Conservation (phyloP, 1,140 invertebrate genomes). For the Pogonognathellus flavescens region DNA sequence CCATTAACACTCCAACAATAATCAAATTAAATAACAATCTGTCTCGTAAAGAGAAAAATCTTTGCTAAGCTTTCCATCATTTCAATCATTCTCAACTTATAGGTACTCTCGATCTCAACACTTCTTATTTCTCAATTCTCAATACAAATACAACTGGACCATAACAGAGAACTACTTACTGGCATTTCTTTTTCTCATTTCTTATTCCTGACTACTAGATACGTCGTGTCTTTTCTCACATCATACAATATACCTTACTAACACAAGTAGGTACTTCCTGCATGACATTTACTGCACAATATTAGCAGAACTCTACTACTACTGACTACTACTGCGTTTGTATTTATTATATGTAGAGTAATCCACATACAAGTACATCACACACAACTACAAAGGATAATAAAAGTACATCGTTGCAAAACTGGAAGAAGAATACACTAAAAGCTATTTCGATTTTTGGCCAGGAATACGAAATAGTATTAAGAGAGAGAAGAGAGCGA, state of each 20-base stretch:
- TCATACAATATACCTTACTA: not conserved
- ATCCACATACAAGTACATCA: too few relatives aligned
- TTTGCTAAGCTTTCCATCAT: not conserved
- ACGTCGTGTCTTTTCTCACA: not conserved
- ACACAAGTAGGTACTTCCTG: not conserved
- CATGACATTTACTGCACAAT: not conserved
- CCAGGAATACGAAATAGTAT: slow-evolving; percentile 5
- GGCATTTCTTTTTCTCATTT: slow-evolving; percentile 15
- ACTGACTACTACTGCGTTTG: too few relatives aligned
- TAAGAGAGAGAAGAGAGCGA: slow-evolving; percentile 5
- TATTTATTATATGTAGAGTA: too few relatives aligned
- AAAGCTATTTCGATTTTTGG: slow-evolving; percentile 34
- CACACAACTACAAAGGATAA: not conserved
- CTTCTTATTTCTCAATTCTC: not conserved
- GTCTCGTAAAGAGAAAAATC: slow-evolving; percentile 27
- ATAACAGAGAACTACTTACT: not conserved
- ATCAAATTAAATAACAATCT: slow-evolving; percentile 45
- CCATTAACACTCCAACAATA: slow-evolving; percentile 27
- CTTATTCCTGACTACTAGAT: not conserved
- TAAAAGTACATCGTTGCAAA: not conserved
- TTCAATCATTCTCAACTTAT: slow-evolving; percentile 24
- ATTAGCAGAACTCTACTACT: too few relatives aligned
- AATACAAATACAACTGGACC: not conserved
- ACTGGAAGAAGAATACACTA: not conserved
- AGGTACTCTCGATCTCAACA: too few relatives aligned